These are phyloP conservation scores for Gymnocephalus cernua DNA, from an alignment of 2,113 vertebrate species.

Conservation along the genomic window DNA sequence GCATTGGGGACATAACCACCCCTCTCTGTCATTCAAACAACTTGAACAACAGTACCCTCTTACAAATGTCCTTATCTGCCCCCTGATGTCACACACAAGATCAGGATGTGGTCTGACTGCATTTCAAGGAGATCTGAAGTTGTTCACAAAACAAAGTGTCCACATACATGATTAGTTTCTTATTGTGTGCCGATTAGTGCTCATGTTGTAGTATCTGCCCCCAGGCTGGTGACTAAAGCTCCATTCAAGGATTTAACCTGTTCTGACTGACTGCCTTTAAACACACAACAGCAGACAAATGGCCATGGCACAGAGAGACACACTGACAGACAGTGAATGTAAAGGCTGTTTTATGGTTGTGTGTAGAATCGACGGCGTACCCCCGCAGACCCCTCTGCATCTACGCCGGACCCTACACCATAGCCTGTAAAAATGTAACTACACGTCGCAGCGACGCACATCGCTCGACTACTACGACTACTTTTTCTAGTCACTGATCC, in stretches of 20 bases:
- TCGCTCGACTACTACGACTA: no score
- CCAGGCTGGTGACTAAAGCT: not conserved
- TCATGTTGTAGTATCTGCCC: not conserved
- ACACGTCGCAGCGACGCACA: no score
- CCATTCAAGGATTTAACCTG: constrained; percentile 26
- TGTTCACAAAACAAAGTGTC: constrained; percentile 22
- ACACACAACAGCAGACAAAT: not conserved
- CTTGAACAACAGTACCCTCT: not conserved
- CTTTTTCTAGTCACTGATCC: no score
- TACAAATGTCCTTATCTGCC: constrained; percentile 17
- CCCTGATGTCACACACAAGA: constrained; percentile 1
- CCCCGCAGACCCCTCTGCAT: no score
- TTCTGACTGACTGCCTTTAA: constrained; percentile 9
- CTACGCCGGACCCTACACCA: no score
- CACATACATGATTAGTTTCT: not conserved
- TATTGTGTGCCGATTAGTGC: not conserved
- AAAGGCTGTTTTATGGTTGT: no score
- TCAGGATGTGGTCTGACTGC: constrained; percentile 33
- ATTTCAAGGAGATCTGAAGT: constrained; percentile 25
- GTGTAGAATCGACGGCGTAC: no score
- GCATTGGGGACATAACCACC: not conserved
- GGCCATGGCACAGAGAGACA: not conserved
- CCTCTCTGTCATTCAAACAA: not conserved
- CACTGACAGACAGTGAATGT: constrained; percentile 13
- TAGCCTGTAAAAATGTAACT: no score